Evolutionary conservation across 2,888 invertebrate genomes (phyloP).

Genomic region (Halocaridina rubra): DNA sequence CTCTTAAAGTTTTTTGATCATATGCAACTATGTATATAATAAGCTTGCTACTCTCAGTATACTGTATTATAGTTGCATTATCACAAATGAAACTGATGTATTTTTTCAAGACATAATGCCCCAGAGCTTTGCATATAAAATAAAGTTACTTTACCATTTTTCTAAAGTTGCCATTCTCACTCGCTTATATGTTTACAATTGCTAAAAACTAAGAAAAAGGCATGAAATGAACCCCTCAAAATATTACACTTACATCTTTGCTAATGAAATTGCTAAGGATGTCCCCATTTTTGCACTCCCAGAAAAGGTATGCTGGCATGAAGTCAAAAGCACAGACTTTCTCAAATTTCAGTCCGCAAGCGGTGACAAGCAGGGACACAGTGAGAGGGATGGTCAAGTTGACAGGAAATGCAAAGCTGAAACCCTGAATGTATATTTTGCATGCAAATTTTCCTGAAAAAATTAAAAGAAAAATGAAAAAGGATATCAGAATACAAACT

Average conservation of each 20-base stretch:
- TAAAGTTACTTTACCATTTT: too few relatives aligned
- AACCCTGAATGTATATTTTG: conserved; percentile 95
- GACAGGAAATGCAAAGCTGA: conserved; percentile 96
- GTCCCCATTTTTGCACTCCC: conserved; percentile 86
- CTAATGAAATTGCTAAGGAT: conserved; percentile 86
- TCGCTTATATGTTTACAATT: too few relatives aligned
- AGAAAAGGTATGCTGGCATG: conserved; percentile 90
- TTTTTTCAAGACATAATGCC: too few relatives aligned
- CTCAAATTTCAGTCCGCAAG: conserved; percentile 86
- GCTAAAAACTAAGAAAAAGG: too few relatives aligned
- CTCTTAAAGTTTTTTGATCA: too few relatives aligned
- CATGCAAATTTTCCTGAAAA: conserved; percentile 87
- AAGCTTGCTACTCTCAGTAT: too few relatives aligned
- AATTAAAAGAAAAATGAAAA: neutral
- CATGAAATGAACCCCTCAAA: too few relatives aligned
- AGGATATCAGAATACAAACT: neutral
- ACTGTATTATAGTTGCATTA: too few relatives aligned
- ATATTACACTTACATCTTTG: conserved; percentile 72
- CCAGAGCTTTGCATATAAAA: too few relatives aligned
- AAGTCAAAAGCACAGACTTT: conserved; percentile 88
- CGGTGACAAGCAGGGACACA: conserved; percentile 86
- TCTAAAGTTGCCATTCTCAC: too few relatives aligned
- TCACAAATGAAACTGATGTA: too few relatives aligned
- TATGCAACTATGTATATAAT: too few relatives aligned
- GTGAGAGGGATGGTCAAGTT: conserved; percentile 91